Evolutionary conservation across 2,113 vertebrate species (phyloP).

Genomic region (Prinia subflava): DNA sequence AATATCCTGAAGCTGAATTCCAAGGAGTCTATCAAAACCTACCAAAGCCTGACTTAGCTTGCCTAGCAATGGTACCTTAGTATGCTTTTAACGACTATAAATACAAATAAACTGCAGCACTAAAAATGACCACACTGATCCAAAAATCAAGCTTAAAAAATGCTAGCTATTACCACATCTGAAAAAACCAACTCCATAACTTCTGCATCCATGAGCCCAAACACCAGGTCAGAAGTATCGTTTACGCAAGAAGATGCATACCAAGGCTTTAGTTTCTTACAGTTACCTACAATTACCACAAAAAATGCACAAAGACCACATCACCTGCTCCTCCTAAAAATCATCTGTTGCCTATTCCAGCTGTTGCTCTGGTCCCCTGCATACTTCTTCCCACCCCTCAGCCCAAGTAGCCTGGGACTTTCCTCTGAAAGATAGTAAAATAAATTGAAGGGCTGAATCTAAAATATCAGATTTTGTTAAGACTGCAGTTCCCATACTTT

Average conservation of each 20-base stretch:
- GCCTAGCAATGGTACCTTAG: not conserved
- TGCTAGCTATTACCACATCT: not conserved
- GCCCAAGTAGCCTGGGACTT: not conserved
- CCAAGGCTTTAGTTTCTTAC: not conserved
- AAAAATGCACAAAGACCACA: slow-evolving; percentile 32
- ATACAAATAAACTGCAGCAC: not conserved
- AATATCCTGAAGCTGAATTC: not conserved
- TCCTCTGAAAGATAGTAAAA: not conserved
- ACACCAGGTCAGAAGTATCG: not conserved
- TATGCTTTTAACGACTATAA: not conserved
- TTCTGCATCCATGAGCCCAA: not conserved
- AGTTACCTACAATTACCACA: slow-evolving; percentile 47
- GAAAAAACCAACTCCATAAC: not conserved
- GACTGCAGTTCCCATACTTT: slow-evolving; percentile 93
- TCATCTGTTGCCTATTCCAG: slow-evolving; percentile 53
- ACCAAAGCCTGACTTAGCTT: not conserved
- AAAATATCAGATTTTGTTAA: slow-evolving; percentile 44
- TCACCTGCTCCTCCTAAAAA: slow-evolving; percentile 43
- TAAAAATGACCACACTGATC: not conserved
- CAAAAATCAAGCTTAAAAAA: not conserved
- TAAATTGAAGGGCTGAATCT: not conserved
- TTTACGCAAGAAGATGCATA: not conserved
- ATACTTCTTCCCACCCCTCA: slow-evolving; percentile 25
- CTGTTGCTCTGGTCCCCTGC: slow-evolving; percentile 70
- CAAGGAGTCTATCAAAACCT: not conserved